These are phyloP conservation scores for Aspidapion aeneum DNA, from an alignment of 2,888 invertebrate genomes.

Conservation along the genomic window DNA sequence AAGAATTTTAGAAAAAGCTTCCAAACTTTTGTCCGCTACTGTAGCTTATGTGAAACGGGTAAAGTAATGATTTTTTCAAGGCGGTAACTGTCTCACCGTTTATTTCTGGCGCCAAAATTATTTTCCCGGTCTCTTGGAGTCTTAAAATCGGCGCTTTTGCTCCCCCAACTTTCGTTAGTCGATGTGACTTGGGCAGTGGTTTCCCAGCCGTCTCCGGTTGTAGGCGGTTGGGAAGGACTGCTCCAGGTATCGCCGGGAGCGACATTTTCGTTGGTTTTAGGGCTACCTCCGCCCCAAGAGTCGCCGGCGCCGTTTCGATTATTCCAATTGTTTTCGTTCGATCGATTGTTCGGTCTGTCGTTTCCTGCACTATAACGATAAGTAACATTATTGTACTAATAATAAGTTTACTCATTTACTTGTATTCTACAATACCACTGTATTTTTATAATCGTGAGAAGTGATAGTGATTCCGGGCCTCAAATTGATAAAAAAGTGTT, in stretches of 20 bases:
- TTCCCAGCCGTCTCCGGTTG: background rate
- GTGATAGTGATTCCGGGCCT: too few relatives aligned
- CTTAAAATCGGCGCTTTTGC: background rate
- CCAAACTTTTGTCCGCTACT: too few relatives aligned
- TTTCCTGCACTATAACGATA: background rate
- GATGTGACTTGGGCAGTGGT: background rate
- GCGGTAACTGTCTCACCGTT: too few relatives aligned
- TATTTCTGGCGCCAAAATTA: background rate
- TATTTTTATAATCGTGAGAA: too few relatives aligned
- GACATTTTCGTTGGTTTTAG: background rate
- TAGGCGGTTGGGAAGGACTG: background rate
- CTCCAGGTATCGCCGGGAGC: constrained; percentile 1
- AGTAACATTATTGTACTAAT: constrained; percentile 11
- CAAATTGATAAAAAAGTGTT: too few relatives aligned
- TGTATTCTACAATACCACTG: too few relatives aligned
- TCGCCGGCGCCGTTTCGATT: background rate
- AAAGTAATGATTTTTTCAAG: too few relatives aligned
- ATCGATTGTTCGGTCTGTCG: constrained; percentile 6
- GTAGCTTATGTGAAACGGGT: too few relatives aligned
- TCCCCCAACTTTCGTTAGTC: background rate
- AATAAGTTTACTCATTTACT: too few relatives aligned
- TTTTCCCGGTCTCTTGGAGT: background rate
- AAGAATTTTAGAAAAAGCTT: too few relatives aligned
- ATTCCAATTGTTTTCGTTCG: background rate
- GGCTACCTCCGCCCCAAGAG: background rate